Evolutionary conservation across 1,140 invertebrate genomes (phyloP).

Genomic region (Zaprionus camerounensis): DNA sequence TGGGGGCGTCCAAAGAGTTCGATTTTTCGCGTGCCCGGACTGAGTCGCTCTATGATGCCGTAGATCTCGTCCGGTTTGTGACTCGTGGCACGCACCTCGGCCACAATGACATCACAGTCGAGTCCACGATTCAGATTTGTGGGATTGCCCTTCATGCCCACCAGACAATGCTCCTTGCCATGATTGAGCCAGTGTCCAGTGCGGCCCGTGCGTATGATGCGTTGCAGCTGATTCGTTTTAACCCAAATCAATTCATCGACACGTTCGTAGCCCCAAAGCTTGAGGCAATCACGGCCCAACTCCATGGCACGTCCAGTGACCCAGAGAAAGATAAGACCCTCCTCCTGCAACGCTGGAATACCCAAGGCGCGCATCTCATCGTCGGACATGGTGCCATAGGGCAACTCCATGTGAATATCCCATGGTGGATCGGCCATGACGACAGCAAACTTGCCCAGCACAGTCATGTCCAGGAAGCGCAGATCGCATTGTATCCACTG

Average conservation of each 20-base stretch:
- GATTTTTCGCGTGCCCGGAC: slow-evolving; percentile 97
- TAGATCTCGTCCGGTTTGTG: slow-evolving; percentile 99
- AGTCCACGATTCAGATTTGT: slow-evolving; percentile 95
- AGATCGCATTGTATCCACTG: slow-evolving; percentile 99
- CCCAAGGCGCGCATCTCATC: slow-evolving; percentile 98
- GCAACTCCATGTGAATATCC: slow-evolving; percentile 97
- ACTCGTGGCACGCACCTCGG: slow-evolving; percentile 98
- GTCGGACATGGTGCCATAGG: slow-evolving; percentile 99
- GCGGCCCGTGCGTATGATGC: slow-evolving; percentile 97
- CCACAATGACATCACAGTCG: slow-evolving; percentile 99
- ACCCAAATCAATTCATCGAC: slow-evolving; percentile 99
- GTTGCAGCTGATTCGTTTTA: slow-evolving; percentile 98
- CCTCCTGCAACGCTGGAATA: slow-evolving; percentile 95
- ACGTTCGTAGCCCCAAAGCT: slow-evolving; percentile 97
- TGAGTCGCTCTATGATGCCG: slow-evolving; percentile 94
- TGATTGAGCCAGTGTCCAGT: slow-evolving; percentile 99
- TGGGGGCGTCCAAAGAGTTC: slow-evolving; percentile 98
- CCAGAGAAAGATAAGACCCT: slow-evolving; percentile 98
- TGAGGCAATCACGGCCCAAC: slow-evolving; percentile 95
- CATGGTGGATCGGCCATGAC: slow-evolving; percentile 98
- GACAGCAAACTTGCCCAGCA: slow-evolving; percentile 96
- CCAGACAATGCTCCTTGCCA: slow-evolving; percentile 99
- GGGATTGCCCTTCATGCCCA: slow-evolving; percentile 98
- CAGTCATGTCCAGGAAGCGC: slow-evolving; percentile 97
- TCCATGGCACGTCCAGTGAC: slow-evolving; percentile 99